Evolutionary conservation across 1,140 invertebrate genomes (phyloP), one percentile per base, ranked within the genome.

Genomic region (Bactericera cockerelli): DNA sequence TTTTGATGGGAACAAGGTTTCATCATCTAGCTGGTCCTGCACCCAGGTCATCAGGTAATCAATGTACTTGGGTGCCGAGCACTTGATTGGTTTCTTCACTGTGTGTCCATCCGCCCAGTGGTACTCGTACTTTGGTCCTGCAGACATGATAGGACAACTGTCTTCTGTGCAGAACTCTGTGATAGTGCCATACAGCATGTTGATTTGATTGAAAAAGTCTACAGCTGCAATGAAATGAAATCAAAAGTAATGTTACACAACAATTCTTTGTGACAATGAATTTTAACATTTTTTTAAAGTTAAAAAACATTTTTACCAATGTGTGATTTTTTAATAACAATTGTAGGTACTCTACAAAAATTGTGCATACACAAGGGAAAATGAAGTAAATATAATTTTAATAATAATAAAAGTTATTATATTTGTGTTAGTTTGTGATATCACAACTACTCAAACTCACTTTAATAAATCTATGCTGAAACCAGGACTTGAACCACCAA

Each of bases 41-140:
- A 98, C 94, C 94, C 95, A 99, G 10, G 94, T 98, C 94, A 99
- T 98, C 59, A 99, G 77, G 75, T 96, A 99, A 74, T 99, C 96
- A 67, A 99, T 99, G 70, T 99, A 99, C 72, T 97, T 96, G 19
- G 96, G 95, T 55, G 97, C 97, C 38, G 94, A 97, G 77, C 94
- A 99, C 74, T 98, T 98, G 61, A 99, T 98, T 19, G 95, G 93
- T 72, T 98, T 98, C 70, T 98, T 98, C 1, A 98, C 93, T 1
- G 92, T 95, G 66, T 93, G 87, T 13, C 94, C 95, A 76, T 99
- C 96, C 2, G 95, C 95, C 96, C 97, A 99, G 73, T 98, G 97
- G 72, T 99, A 99, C 74, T 99, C 96, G 70, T 99, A 98, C 73
- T 98, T 98, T 57, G 94, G 93, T 28, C 95, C 95, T 26, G 87